Conservation (phyloP, 2,797 vertebrate species). For the Emydoidea blandingii region DNA sequence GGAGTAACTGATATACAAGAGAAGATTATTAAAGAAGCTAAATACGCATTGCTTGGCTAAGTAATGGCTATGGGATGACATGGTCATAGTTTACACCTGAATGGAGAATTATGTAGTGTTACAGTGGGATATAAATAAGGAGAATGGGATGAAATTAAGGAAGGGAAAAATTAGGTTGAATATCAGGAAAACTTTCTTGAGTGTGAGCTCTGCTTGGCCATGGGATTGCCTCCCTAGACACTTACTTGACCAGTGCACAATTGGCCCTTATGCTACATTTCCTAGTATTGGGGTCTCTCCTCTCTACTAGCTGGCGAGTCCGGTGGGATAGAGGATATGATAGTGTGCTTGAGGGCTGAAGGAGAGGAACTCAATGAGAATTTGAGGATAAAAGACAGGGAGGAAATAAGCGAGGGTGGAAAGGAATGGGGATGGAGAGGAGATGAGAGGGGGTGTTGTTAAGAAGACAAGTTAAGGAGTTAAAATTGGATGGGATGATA, state of each 20-base stretch:
- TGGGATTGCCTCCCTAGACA: not conserved
- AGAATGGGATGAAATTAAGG: not conserved
- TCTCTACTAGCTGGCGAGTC: not conserved
- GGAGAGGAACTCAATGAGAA: not conserved
- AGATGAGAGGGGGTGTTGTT: not conserved
- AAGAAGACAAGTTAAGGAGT: not conserved
- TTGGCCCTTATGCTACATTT: not conserved
- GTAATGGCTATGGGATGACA: not conserved
- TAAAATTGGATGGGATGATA: not conserved
- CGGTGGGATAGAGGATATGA: not conserved
- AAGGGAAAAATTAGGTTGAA: not conserved
- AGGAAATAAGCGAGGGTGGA: not conserved
- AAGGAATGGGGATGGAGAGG: not conserved
- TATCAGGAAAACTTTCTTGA: not conserved
- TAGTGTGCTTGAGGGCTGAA: not conserved
- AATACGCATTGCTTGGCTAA: not conserved
- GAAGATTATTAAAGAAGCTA: not conserved
- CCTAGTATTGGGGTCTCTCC: not conserved
- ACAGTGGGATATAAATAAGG: fast-evolving
- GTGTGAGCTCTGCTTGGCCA: not conserved
- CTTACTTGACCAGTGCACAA: not conserved
- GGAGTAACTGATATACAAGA: not conserved
- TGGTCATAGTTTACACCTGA: not conserved
- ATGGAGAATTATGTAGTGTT: not conserved
- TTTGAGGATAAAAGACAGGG: not conserved